phyloP scores from a whole-genome alignment of 2,888 invertebrate genomes.

The Meloe dianella region DNA sequence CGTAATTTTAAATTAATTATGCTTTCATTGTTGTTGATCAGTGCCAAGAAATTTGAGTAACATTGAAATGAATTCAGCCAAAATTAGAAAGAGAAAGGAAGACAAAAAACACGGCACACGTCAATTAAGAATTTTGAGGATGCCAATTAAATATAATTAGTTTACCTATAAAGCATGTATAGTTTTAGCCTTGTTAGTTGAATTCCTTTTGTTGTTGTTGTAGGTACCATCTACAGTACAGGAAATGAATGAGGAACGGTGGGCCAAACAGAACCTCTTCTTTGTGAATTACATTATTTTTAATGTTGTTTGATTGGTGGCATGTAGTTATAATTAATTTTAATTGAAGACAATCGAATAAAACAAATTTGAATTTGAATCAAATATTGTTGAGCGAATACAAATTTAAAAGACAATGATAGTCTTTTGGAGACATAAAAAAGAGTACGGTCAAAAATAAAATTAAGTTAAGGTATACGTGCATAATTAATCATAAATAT shows the following conservation, averaged over 20 bases:
- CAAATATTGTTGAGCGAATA: neutral
- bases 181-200: constrained; percentile 26
- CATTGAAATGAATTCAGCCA: neutral
- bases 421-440: neutral
- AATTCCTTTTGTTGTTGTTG: constrained; percentile 15
- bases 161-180: constrained; percentile 24
- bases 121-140: constrained; percentile 21
- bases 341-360: neutral
- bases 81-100: neutral
- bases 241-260: constrained; percentile 7
- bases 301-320: neutral
- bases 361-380: neutral
- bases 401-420: no score
- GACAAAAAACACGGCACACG: neutral
- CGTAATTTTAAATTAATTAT: neutral
- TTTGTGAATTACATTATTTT: neutral
- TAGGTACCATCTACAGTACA: neutral
- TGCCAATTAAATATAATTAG: constrained; percentile 28
- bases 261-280: neutral
- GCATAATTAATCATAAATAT: no score
- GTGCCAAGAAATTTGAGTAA: neutral
- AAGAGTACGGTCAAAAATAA: no score
- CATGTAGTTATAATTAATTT: neutral
- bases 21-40: neutral
- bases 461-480: no score